These are phyloP conservation scores for Micropoecilia bifurca DNA, from an alignment of 2,797 vertebrate species.

Conservation along the genomic window DNA sequence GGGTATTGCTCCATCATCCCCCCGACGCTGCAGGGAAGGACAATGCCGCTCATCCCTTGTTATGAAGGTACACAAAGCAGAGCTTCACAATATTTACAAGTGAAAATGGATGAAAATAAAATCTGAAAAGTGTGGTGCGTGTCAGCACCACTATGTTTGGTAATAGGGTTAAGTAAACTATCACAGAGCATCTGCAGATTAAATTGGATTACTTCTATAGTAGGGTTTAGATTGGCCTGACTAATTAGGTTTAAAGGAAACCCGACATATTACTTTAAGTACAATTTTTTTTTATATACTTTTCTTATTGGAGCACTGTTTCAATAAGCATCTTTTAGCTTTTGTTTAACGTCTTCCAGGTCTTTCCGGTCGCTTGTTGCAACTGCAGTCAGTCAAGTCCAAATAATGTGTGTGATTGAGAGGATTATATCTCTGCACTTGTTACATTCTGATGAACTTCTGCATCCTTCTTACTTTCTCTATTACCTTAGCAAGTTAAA, in stretches of 20 bases:
- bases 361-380: not conserved
- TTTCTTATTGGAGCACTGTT: not conserved
- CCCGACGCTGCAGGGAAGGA: constrained; percentile 86
- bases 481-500: not conserved
- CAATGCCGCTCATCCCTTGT: constrained; percentile 90
- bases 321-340: not conserved
- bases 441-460: not conserved
- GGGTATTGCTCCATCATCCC: constrained; percentile 96
- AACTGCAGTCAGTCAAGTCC: not conserved
- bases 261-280: not conserved
- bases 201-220: not conserved
- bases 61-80: constrained; percentile 88
- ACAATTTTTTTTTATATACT: too few relatives aligned
- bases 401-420: not conserved
- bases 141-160: not conserved
- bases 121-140: not conserved
- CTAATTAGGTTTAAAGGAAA: not conserved
- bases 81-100: not conserved
- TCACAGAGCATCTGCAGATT: not conserved
- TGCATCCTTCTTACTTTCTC: not conserved
- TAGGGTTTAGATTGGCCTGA: not conserved
- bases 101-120: not conserved
- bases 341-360: not conserved
- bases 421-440: not conserved
- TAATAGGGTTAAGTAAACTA: not conserved